These are phyloP conservation scores for Discoglossus pictus DNA, from an alignment of 2,797 vertebrate species.

Conservation along the genomic window DNA sequence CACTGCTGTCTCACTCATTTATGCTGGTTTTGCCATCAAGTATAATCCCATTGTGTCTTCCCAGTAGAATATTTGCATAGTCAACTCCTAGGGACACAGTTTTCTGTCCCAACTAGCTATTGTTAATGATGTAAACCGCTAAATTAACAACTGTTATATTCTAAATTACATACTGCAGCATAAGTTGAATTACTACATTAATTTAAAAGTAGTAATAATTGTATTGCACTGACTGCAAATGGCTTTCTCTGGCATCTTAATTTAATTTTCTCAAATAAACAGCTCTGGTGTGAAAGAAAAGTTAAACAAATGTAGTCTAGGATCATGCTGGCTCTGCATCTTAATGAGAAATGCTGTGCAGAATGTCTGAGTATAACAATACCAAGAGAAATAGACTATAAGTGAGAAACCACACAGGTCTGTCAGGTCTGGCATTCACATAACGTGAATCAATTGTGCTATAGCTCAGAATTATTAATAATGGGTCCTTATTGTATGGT, in stretches of 20 bases:
- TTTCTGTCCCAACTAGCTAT: neutral
- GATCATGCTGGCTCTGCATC: neutral
- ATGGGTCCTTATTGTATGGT: no score
- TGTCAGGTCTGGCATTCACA: no score
- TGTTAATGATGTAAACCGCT: neutral
- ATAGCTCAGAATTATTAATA: no score
- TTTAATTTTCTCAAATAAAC: slow-evolving; percentile 19
- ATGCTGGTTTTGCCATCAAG: no score
- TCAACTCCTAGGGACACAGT: neutral
- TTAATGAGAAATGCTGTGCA: neutral
- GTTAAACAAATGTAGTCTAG: neutral
- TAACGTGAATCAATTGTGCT: no score
- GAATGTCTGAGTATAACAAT: neutral
- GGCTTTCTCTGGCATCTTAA: slow-evolving; percentile 17
- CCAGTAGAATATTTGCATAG: neutral
- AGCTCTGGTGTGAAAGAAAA: neutral
- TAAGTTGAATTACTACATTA: neutral
- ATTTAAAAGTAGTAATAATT: slow-evolving; percentile 2
- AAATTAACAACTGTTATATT: neutral
- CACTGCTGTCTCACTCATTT: no score
- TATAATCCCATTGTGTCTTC: neutral
- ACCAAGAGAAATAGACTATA: no score
- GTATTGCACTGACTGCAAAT: slow-evolving; percentile 18
- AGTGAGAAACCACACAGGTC: no score
- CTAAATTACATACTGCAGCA: neutral